Base-by-base conservation (phyloP, 1,140 invertebrate species). In the Ladona fulva region DNA sequence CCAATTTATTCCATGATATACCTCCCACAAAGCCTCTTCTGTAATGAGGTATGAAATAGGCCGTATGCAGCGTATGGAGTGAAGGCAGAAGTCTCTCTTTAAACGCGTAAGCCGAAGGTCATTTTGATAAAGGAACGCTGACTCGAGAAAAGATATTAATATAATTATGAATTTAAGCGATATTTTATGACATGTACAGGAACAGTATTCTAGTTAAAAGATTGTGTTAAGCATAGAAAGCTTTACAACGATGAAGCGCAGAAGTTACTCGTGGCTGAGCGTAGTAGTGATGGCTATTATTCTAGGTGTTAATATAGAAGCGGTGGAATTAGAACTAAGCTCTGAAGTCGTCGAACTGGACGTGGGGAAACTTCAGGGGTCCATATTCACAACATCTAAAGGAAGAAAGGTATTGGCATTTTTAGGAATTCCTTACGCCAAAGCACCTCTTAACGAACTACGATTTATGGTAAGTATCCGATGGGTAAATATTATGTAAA, bases 371-470 rank as follows among this genome's bases (percentile, higher is more conserved):
- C 14, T 66, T 66, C 52, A 66, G 12, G 52, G 52, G 16, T 66
- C 52, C 3, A 19, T 66, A 3, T 22, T 66, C 52, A 19, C n/a
- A 5, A 19, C 52, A 19, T 3, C 52, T 3, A 66, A 66, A 66
- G 79, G 81, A 76, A 79, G 76, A 25, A 74, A 76, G 24, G 80
- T 81, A 37, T 78, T 78, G 77, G 84, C 84, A 0, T 89, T 84
- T 80, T 82, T 85, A n/a, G 87, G 88, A 24, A 87, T 90, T 79
- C 89, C 89, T 0, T 90, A 84, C 81, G 89, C 88, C 1, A 84
- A 86, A 80, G 88, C 89, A 0, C 89, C 89, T 0, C 22, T 88
- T 19, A 87, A 85, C 19, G 82, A 87, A 12, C 80, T 87, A 6
- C 82, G 89, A 25, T 90, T 90, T 81, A 81, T 82, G 29, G 82